Evolutionary conservation across 2,888 invertebrate species (phyloP).

Genomic region (Cactoblastis cactorum): DNA sequence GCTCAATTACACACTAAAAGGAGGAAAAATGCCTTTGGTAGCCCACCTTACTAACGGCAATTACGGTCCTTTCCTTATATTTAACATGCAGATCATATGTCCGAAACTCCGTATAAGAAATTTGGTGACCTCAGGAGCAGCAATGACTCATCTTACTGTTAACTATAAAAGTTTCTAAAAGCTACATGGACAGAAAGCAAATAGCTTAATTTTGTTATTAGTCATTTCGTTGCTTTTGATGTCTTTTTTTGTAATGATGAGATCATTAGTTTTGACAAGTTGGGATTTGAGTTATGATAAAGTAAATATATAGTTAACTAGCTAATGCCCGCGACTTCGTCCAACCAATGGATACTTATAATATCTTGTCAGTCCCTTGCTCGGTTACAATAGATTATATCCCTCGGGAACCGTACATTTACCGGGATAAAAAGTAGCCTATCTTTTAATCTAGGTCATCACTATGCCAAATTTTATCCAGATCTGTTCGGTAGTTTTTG

Average conservation of each 20-base stretch:
- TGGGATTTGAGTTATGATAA: no score
- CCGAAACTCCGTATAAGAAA: constrained; percentile 42
- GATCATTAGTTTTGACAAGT: neutral
- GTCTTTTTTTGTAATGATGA: neutral
- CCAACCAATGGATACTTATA: no score
- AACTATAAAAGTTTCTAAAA: constrained; percentile 56
- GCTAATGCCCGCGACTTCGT: no score
- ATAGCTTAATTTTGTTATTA: constrained; percentile 33
- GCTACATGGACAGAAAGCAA: constrained; percentile 36
- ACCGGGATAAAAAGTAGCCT: no score
- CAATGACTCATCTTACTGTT: constrained; percentile 65
- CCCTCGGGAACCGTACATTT: no score
- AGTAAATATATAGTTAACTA: no score
- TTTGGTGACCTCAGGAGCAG: constrained; percentile 57
- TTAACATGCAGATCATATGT: constrained; percentile 53
- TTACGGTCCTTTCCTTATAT: constrained; percentile 50
- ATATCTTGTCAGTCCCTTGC: no score
- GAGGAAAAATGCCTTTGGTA: constrained; percentile 49
- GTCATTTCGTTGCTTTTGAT: neutral
- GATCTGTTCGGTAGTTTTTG: no score
- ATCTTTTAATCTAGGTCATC: no score
- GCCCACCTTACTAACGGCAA: constrained; percentile 36
- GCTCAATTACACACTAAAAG: constrained; percentile 25
- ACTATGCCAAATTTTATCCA: no score
- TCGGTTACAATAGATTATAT: no score